Percentiles rank a stretch among this genome's conserved stretches.
phyloP scores from a whole-genome alignment of 2,888 invertebrate genomes.

The Marasmarcha lunaedactyla region DNA sequence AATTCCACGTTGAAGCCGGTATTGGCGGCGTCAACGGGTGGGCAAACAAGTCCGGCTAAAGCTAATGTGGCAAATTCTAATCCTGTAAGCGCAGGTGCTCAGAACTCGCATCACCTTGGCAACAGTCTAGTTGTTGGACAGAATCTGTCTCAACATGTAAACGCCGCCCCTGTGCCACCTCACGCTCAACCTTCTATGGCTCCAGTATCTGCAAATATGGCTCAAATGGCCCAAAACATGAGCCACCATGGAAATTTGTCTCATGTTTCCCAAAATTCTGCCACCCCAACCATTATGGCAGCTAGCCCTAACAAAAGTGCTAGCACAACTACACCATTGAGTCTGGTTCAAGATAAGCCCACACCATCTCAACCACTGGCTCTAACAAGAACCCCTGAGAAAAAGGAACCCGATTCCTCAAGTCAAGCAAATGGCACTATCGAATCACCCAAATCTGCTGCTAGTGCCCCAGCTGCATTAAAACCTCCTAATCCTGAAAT shows the following conservation, averaged over 20 bases:
- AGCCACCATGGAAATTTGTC: constrained; percentile 64
- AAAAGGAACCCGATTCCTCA: constrained; percentile 51
- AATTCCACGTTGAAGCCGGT: constrained; percentile 74
- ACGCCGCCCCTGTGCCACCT: constrained; percentile 33
- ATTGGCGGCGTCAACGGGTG: constrained; percentile 58
- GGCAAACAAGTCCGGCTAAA: constrained; percentile 54
- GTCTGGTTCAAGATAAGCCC: constrained; percentile 54
- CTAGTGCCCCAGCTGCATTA: constrained; percentile 35
- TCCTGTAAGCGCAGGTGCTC: constrained; percentile 45
- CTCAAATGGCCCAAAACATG: constrained; percentile 66
- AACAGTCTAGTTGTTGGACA: constrained; percentile 45
- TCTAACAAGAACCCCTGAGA: constrained; percentile 56
- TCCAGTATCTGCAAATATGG: constrained; percentile 62
- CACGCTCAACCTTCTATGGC: constrained; percentile 61
- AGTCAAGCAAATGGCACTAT: constrained; percentile 54
- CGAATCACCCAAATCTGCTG: constrained; percentile 46
- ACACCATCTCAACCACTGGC: constrained; percentile 41
- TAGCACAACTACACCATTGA: constrained; percentile 47
- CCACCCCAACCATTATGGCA: constrained; percentile 35
- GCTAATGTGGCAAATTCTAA: constrained; percentile 53
- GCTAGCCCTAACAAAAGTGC: constrained; percentile 44
- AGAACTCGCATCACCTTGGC: constrained; percentile 43
- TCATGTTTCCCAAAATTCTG: constrained; percentile 50
- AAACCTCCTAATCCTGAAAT: constrained; percentile 51
- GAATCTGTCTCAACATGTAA: constrained; percentile 48